A percentile compares a stretch with the other conserved stretches of the same genome.
phyloP scores from a whole-genome alignment of 2,113 vertebrate species.

The Arothron firmamentum region DNA sequence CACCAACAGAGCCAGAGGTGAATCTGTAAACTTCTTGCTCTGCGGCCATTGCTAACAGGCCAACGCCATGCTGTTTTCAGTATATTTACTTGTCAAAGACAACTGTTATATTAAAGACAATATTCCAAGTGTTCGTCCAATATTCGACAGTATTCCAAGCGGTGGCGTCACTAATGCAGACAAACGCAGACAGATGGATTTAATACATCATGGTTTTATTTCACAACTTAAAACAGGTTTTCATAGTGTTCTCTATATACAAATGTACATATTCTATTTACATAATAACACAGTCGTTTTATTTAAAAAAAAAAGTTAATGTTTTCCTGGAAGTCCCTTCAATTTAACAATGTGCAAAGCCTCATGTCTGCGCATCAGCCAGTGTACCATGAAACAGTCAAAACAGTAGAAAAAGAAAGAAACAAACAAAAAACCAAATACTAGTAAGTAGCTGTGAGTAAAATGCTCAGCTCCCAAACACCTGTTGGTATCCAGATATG shows the following conservation, averaged over 20 bases:
- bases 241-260: conserved; percentile 73
- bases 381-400: conserved; percentile 53
- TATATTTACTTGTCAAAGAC: no score
- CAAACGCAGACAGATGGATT: conserved; percentile 14
- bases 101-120: no score
- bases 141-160: no score
- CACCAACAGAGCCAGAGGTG: no score
- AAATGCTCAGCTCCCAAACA: conserved; percentile 43
- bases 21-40: no score
- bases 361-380: conserved; percentile 33
- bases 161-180: conserved; percentile 3
- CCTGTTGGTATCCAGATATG: not conserved
- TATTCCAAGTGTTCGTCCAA: not conserved
- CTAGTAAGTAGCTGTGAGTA: not conserved
- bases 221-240: conserved; percentile 69
- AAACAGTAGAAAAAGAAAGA: conserved; percentile 2
- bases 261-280: conserved; percentile 73
- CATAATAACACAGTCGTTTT: conserved; percentile 39
- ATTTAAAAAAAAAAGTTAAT: conserved; percentile 16
- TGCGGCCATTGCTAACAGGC: no score
- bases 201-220: conserved; percentile 51
- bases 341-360: conserved; percentile 31
- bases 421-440: not conserved
- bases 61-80: no score
- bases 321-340: conserved; percentile 38